Base-by-base conservation (phyloP, 2,113 vertebrate species). In the Cathartes aura region DNA sequence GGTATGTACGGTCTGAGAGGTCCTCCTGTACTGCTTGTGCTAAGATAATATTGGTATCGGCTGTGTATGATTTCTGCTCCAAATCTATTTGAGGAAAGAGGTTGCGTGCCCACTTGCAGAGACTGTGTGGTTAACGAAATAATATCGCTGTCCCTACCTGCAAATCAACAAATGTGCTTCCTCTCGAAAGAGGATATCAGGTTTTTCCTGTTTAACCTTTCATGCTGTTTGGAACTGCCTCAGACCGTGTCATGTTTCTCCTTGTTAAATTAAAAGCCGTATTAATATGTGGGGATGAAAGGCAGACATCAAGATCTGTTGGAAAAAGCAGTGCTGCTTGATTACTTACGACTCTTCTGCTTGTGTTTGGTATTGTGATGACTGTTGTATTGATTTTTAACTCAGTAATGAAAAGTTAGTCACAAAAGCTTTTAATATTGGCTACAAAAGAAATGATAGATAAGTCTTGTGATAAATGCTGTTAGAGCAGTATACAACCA, bases 1-100 rank as follows among this genome's bases (percentile, higher is more conserved):
- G 99, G 99, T 99, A 97, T 6, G 98, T 97, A 32, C 0, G 3
- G 30, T 15, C 34, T 0, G 3, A 1, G 55, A 32, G 10, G 2
- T 22, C 48, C 10, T 63, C 26, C 18, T 14, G 6, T 34, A 8
- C 0, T 1, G 8, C 34, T 52, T 10, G 34, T 16, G 43, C 24
- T 21, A 2, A 21, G 48, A 12, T 72, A 15, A 13, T 20, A 2
- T 0, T 9, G 42, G 6, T 34, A 5, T 34, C 4, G 1, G 34
- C 43, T 9, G 34, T 5, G 42, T 8, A 4, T 5, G 21, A 10
- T 66, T 30, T 34, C 43, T 83, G 36, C 60, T 36, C 48, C 48
- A 21, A 16, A 8, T 20, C 62, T 29, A 2, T 22, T 5, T 23
- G 17, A n/a, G 75, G 40, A 5, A 1, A 0, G n/a, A 55, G 62